These are phyloP conservation scores for Spodoptera littoralis DNA, from an alignment of 2,888 invertebrate genomes.

Conservation along the genomic window DNA sequence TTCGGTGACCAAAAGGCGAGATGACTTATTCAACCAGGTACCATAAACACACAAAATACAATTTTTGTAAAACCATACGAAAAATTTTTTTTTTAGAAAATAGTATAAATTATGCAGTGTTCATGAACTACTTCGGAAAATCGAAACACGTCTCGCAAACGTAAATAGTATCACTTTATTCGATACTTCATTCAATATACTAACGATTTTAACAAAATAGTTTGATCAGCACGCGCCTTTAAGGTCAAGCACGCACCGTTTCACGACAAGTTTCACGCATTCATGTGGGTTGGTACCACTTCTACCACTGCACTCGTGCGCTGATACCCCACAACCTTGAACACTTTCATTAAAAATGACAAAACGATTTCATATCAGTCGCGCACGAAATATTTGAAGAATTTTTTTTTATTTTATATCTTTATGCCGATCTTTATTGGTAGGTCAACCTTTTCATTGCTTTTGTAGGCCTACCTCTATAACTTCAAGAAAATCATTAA, in stretches of 20 bases:
- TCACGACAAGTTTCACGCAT: slow-evolving; percentile 57
- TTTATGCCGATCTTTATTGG: too few relatives aligned
- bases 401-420: neutral
- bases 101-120: slow-evolving; percentile 17
- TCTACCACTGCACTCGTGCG: slow-evolving; percentile 40
- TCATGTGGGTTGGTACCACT: slow-evolving; percentile 32
- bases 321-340: slow-evolving; percentile 61
- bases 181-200: slow-evolving; percentile 46
- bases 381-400: slow-evolving; percentile 9
- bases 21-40: too few relatives aligned
- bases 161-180: slow-evolving; percentile 35
- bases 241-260: slow-evolving; percentile 66
- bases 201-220: slow-evolving; percentile 43
- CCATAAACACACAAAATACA: too few relatives aligned
- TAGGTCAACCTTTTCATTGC: too few relatives aligned
- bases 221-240: slow-evolving; percentile 55
- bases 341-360: slow-evolving; percentile 56
- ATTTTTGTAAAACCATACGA: slow-evolving; percentile 4
- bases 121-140: slow-evolving; percentile 57
- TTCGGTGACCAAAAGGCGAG: too few relatives aligned
- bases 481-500: too few relatives aligned
- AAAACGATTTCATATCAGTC: slow-evolving; percentile 35
- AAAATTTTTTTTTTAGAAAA: too few relatives aligned
- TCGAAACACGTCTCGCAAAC: slow-evolving; percentile 30
- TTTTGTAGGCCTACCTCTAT: too few relatives aligned